phyloP scores from a whole-genome alignment of 2,888 invertebrate genomes.

The Platypus cylindrus region DNA sequence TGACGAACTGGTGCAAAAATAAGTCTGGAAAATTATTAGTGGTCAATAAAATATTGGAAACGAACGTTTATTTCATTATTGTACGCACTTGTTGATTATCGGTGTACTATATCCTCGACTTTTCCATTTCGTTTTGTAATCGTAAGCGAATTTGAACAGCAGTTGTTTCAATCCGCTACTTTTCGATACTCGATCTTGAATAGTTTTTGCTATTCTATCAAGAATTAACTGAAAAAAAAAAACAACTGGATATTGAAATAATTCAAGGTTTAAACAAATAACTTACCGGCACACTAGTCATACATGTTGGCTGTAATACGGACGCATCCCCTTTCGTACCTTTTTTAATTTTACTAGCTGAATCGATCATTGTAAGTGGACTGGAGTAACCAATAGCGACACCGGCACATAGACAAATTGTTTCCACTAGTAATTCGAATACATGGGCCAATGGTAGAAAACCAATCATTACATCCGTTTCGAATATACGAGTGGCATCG shows the following conservation, averaged over 20 bases:
- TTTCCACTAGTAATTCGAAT: conserved; percentile 90
- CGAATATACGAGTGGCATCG: conserved; percentile 57
- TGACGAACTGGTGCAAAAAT: conserved; percentile 40
- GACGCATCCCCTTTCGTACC: conserved; percentile 92
- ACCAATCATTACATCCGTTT: conserved; percentile 78
- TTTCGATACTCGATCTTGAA: conserved; percentile 84
- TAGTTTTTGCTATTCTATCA: conserved; percentile 94
- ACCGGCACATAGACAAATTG: conserved; percentile 70
- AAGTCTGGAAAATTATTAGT: conserved; percentile 38
- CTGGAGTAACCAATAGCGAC: conserved; percentile 94
- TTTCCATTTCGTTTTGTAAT: conserved; percentile 82
- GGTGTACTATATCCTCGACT: conserved; percentile 74
- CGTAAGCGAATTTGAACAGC: conserved; percentile 87
- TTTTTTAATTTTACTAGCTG: conserved; percentile 89
- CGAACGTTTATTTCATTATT: not conserved
- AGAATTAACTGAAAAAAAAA: conserved; percentile 62
- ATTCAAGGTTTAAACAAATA: conserved; percentile 1
- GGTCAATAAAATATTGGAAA: too few species aligned
- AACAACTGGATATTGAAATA: conserved; percentile 1
- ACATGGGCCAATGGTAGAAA: conserved; percentile 96
- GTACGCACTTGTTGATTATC: conserved; percentile 48
- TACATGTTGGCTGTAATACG: conserved; percentile 80
- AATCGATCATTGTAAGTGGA: conserved; percentile 82
- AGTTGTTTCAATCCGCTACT: conserved; percentile 67
- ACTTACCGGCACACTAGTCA: conserved; percentile 90